Evolutionary conservation across 2,797 vertebrate species (phyloP).

Genomic region (Streptopelia turtur): DNA sequence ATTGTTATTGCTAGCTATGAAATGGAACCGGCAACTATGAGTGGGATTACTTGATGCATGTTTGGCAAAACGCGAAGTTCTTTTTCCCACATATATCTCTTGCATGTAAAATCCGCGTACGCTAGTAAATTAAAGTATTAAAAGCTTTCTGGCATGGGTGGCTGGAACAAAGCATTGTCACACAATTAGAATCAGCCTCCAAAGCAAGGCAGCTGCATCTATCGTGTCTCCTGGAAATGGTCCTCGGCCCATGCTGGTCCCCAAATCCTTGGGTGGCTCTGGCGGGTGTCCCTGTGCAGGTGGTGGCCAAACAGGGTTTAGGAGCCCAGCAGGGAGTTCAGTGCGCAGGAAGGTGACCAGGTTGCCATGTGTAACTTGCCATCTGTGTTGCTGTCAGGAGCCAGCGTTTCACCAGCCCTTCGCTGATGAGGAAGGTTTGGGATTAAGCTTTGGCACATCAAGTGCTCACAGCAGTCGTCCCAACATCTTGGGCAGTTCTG

Average conservation of each 20-base stretch:
- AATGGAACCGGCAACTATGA: not conserved
- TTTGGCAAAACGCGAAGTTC: not conserved
- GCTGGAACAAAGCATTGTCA: not conserved
- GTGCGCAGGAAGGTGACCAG: not conserved
- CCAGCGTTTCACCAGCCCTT: not conserved
- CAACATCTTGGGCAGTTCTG: not conserved
- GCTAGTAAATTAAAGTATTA: not conserved
- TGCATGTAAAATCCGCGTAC: not conserved
- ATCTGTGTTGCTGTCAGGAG: not conserved
- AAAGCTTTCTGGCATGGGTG: not conserved
- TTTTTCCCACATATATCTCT: not conserved
- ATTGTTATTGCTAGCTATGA: not conserved
- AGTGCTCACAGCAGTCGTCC: not conserved
- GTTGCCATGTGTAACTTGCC: not conserved
- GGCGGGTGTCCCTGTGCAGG: not conserved
- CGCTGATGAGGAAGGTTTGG: rapidly evolving
- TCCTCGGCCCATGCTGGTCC: not conserved
- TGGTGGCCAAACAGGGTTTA: not conserved
- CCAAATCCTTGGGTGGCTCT: not conserved
- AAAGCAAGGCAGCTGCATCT: not conserved
- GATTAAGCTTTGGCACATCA: not conserved
- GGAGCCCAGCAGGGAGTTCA: not conserved
- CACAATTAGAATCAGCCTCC: not conserved
- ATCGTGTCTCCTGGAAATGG: not conserved
- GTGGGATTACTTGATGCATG: not conserved